Conservation (phyloP, 2,113 vertebrate genomes). For the Columba livia region DNA sequence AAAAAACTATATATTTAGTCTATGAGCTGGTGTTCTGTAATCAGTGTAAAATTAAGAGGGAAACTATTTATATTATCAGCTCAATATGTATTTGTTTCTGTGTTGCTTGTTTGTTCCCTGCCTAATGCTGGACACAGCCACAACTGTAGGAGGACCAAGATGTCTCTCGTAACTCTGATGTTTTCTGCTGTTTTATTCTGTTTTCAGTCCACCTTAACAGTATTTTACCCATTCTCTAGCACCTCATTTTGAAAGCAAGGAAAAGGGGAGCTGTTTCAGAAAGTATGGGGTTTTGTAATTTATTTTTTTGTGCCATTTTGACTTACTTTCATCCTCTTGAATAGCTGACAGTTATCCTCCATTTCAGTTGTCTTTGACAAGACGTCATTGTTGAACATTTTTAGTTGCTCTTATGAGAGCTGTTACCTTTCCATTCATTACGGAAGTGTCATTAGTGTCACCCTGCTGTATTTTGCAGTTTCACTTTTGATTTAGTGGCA, state of each 20-base stretch:
- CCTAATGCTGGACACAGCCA: not conserved
- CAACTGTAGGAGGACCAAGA: not conserved
- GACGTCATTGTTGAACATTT: not conserved
- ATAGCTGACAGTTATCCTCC: not conserved
- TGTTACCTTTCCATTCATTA: not conserved
- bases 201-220: not conserved
- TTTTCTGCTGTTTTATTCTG: not conserved
- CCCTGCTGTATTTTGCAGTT: not conserved
- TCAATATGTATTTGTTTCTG: not conserved
- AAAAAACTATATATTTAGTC: not conserved
- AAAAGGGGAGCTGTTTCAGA: not conserved
- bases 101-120: not conserved
- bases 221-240: not conserved
- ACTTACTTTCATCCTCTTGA: not conserved
- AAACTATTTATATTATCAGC: not conserved
- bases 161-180: not conserved
- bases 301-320: not conserved
- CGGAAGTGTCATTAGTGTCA: not conserved
- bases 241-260: not conserved
- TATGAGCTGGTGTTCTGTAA: not conserved
- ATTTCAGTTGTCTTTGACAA: not conserved
- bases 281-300: not conserved
- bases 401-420: not conserved
- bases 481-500: conserved; percentile 40
- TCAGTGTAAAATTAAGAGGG: not conserved